Evolutionary conservation across 1,140 invertebrate genomes (phyloP), one percentile per base, ranked within the genome.

Genomic region (Trachymyrmex septentrionalis): DNA sequence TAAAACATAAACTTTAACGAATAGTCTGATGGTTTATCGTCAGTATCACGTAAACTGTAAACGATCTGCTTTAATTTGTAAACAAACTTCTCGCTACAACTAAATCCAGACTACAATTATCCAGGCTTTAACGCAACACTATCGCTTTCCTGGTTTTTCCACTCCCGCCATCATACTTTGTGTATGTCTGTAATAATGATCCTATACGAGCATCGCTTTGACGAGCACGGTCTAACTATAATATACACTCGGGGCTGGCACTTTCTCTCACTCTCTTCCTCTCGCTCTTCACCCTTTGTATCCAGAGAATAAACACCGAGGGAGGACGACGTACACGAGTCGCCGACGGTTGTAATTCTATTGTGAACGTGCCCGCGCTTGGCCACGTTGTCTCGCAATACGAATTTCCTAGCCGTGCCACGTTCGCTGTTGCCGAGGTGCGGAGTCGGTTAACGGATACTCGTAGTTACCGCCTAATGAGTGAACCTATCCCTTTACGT

Each of bases 381-480:
- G 57, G 69, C 55, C 75, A 67, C 77, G 63, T 84, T 27, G 77
- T 81, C 77, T 81, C 86, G 64, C 84, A 82, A 34, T 76, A 71
- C 80, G 88, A 88, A 89, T 89, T 86, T 81, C 76, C 87, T 86
- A 88, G 73, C 59, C n/a, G 69, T 3, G 34, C 78, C 80, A 84
- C 69, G 80, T 84, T 34, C 69, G 55, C 9, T 9, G 48, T 53
- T 59, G 48, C 27, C 44, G 55, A 89, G 87, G 88, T 86, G 88
- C 53, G 73, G 84, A 81, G 87, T 71, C 88, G 76, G 84, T 82
- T 76, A 72, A 84, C 85, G 87, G 84, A 89, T 89, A 81, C 87
- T 89, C 87, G 88, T 90, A 90, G 88, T 89, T 88, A 89, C 76
- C 90, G 75, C 75, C 91, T 92, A 92, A 92, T 92, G 91, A 92